Evolutionary conservation across 2,113 vertebrate species (phyloP), one percentile per base, ranked within the genome.

Genomic region (Otolemur garnettii): DNA sequence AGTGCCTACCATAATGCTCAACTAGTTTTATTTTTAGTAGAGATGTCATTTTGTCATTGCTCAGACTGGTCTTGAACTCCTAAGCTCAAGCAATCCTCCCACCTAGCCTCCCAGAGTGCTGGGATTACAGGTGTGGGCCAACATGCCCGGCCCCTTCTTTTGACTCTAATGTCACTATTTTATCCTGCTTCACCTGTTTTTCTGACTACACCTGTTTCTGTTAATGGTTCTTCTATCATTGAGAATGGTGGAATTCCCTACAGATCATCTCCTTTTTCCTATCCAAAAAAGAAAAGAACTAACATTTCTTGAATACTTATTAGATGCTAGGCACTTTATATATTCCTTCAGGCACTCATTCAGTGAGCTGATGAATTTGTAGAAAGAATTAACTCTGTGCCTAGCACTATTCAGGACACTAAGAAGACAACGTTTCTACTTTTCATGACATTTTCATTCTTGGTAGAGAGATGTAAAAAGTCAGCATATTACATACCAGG

Each of bases 361-460:
- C 71, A 74, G 0, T 92, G 35, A 33, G 53, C 83, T 82, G 60
- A 38, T 45, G 55, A 45, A 87, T 82, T 92, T 96, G n/a, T 85
- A 26, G 13, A 64, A 38, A 78, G 17, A 74, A 45, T 50, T 68
- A 83, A 72, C 17, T 79, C 83, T 87, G 66, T 83, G 72, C 18
- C 57, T 38, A 68, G 57, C 53, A 68, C 28, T 24, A 75, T 22
- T 91, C 33, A 62, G 15, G 33, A 75, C 26, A 74, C n/a, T 66
- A 87, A 90, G 30, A 94, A 38, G 38, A 60, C 30, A 30, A 88
- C 57, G 6, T 92, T 90, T 35, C 60, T 84, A 62, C 35, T 69
- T 79, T 79, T 74, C 28, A 30, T 24, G 19, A 11, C 42, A 55
- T 62, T 97, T 90, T 83, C 64, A 90, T 84, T 77, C 66, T 59